Evolutionary conservation across 2,888 invertebrate genomes (phyloP), one percentile per base, ranked within the genome.

Genomic region (Erebia palarica): DNA sequence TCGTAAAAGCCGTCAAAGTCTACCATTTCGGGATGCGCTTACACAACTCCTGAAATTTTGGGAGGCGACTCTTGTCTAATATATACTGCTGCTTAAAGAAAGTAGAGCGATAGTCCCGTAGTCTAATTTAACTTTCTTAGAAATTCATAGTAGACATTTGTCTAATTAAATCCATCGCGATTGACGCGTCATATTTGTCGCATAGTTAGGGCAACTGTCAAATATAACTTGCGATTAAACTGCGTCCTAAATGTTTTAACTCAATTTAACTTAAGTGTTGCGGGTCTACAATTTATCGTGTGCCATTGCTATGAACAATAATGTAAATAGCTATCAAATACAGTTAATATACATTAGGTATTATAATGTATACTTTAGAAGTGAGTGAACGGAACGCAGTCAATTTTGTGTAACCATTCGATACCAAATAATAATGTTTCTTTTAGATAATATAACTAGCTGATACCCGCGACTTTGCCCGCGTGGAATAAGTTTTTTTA

Each of bases 231-330:
- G 42, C 59, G 14, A 44, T 47, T 44, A 42, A 49, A 59, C 16
- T 21, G 60, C 70, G 70, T 71, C 73, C 73, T 75, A 27, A 69
- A 55, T n/a, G 57, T 69, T 65, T 65, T 49, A 21, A 60, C 36
- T 58, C 53, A 42, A 61, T 58, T 67, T 57, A 63, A 67, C 58
- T 27, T 72, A 36, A 59, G 58, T 60, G 47, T 44, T 71, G 65
- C 51, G 42, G 27, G 59, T 71, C 75, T 77, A 74, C 75, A 77
- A 77, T 75, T 76, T 76, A 75, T 77, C 71, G 77, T 81, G 90
- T 90, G 90, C 89, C 89, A 90, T 90, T 83, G 79, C 82, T 79
- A 82, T 79, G 86, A 89, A 89, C 88, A 90, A 81, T 76, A 14
- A 79, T 89, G 85, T 86, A 88, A 83, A 88, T 87, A 86, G 77